Percentiles rank a stretch among this genome's conserved stretches.
Evolutionary conservation across 2,888 invertebrate genomes (phyloP).

Genomic region (Tortrix viridana): DNA sequence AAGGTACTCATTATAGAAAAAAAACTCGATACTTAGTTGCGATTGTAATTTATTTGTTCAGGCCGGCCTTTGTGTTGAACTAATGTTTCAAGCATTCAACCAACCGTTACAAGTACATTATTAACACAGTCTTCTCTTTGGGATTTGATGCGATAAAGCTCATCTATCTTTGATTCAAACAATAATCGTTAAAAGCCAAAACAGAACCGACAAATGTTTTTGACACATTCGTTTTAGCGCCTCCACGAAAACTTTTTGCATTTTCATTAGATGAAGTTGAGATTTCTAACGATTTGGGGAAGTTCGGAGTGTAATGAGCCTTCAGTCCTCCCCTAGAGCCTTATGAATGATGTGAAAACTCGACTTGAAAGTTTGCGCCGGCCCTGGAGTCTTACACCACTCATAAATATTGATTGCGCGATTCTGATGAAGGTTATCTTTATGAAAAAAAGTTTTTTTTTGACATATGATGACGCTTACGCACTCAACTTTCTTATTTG

Average conservation of each 20-base stretch:
- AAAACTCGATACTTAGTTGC: too few species aligned
- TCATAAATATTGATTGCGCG: constrained; percentile 37
- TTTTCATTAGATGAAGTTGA: constrained; percentile 39
- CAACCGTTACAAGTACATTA: too few species aligned
- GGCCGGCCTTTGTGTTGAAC: too few species aligned
- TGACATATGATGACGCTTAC: constrained; percentile 14
- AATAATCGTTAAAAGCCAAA: constrained; percentile 23
- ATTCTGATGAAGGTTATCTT: constrained; percentile 23
- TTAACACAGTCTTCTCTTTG: not conserved
- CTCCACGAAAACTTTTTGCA: constrained; percentile 36
- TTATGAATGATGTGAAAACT: constrained; percentile 45
- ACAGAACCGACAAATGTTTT: constrained; percentile 26
- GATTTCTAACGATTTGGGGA: constrained; percentile 36
- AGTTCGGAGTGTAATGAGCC: constrained; percentile 38
- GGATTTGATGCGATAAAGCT: not conserved
- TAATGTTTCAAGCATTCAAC: too few species aligned
- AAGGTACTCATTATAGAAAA: too few species aligned
- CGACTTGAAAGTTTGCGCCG: constrained; percentile 40
- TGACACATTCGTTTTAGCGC: constrained; percentile 35
- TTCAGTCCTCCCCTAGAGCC: constrained; percentile 35
- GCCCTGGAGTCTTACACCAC: constrained; percentile 35
- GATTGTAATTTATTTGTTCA: too few species aligned
- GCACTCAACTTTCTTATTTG: not conserved
- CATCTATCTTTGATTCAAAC: not conserved
- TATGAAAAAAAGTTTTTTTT: constrained; percentile 28